These are phyloP conservation scores for Osmoderma eremita DNA, from an alignment of 2,888 invertebrate genomes.

Conservation along the genomic window DNA sequence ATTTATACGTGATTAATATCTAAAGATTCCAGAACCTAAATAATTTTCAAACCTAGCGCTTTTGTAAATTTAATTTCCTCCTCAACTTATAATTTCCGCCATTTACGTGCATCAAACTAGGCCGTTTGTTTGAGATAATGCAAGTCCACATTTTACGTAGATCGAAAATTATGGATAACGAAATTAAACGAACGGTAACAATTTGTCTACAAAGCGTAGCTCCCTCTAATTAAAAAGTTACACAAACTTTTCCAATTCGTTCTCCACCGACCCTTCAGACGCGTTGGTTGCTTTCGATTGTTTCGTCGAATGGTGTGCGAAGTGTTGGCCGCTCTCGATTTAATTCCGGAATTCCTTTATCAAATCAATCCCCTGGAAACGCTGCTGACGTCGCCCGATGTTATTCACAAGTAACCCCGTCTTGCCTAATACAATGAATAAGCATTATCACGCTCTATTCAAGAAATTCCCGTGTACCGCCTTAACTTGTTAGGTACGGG, in stretches of 20 bases:
- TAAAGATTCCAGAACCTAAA: too few species aligned
- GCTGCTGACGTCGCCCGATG: slow-evolving; percentile 20
- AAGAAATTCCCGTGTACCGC: slow-evolving; percentile 27
- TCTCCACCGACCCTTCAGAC: neutral
- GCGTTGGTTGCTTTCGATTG: slow-evolving; percentile 26
- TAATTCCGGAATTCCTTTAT: slow-evolving; percentile 40
- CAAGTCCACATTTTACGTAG: neutral
- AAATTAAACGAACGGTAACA: slow-evolving; percentile 7
- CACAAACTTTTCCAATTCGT: slow-evolving; percentile 20
- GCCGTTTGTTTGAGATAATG: neutral
- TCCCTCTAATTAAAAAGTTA: slow-evolving; percentile 28
- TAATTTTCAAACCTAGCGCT: too few species aligned
- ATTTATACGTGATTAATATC: too few species aligned
- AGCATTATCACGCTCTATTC: slow-evolving; percentile 39
- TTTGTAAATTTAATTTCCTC: too few species aligned
- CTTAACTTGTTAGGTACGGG: slow-evolving; percentile 6
- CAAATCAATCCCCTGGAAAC: slow-evolving; percentile 33
- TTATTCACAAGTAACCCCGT: slow-evolving; percentile 26
- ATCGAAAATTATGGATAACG: neutral
- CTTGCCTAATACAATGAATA: slow-evolving; percentile 33
- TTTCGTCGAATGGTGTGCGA: slow-evolving; percentile 33
- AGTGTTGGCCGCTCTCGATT: slow-evolving; percentile 27
- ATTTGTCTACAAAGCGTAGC: slow-evolving; percentile 18
- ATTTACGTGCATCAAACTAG: too few species aligned
- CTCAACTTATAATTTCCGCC: too few species aligned